Evolutionary conservation across 2,888 invertebrate species (phyloP), one percentile per base, ranked within the genome.

Genomic region (Tinea pellionella): DNA sequence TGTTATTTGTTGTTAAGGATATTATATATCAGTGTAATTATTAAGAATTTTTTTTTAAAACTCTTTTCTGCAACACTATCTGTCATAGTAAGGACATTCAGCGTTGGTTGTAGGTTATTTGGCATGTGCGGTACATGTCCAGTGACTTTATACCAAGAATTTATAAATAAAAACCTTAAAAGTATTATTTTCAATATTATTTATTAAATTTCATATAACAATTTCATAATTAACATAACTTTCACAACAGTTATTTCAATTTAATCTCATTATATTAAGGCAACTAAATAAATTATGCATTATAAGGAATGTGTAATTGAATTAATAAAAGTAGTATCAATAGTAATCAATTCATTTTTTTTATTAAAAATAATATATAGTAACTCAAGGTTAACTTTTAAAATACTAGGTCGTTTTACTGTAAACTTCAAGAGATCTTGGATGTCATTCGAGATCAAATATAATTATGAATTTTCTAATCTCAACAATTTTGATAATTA

Each of bases 151-250:
- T 57, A n/a, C 12, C 57, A 29, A 4, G 15, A 16, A 57, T 18
- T 57, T 18, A 37, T 59, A 24, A 3, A 56, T 60, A 58, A 64
- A 66, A 70, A 69, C 67, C 68, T 68, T 67, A 64, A 62, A 64
- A 62, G 64, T 67, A 65, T 64, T 63, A 64, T 63, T 55, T 61
- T 60, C 41, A 58, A 59, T 58, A 53, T 63, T 59, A 62, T 42
- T 60, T 57, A 59, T 7, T 37, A 61, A 59, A 59, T 51, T 61
- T 59, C 61, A 37, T 37, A 12, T 37, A 37, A 37, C 37, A 37
- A 37, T 37, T 37, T 37, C 9, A 37, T 37, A 37, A 37, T 9
- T 37, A 37, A 37, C 37, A 37, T 9, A 37, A 37, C 9, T 9
- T 37, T 37, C 37, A 37, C 37, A 37, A 37, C 37, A 37, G 37